Percentiles rank a stretch among this genome's conserved stretches.
These are phyloP conservation scores for Enteromius trimaculatus DNA, from an alignment of 2,797 vertebrate species.

Conservation along the genomic window DNA sequence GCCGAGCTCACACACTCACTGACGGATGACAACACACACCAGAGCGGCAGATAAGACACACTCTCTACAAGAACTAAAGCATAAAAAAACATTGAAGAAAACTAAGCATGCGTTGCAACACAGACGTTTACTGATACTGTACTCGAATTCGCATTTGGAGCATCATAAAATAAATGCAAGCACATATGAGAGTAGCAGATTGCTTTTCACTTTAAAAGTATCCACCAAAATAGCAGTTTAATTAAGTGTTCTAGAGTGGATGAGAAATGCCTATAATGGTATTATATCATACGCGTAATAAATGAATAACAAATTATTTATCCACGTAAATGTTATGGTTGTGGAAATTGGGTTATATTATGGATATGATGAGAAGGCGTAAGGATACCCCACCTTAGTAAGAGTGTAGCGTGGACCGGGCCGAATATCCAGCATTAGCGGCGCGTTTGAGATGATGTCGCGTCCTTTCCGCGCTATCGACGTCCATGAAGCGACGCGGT, in stretches of 20 bases:
- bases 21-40: constrained; percentile 74
- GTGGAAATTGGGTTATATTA: neutral
- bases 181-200: neutral
- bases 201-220: constrained; percentile 32
- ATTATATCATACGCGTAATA: neutral
- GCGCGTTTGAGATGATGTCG: constrained; percentile 59
- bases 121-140: neutral
- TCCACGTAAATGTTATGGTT: neutral
- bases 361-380: neutral
- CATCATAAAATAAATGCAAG: neutral
- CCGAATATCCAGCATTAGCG: constrained; percentile 55
- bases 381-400: constrained; percentile 36
- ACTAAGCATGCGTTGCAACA: neutral
- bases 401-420: constrained; percentile 28
- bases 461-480: constrained; percentile 70
- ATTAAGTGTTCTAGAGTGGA: neutral
- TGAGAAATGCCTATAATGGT: neutral
- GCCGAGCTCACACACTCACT: constrained; percentile 73
- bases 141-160: neutral
- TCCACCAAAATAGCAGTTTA: constrained; percentile 13
- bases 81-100: constrained; percentile 42
- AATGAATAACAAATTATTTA: neutral
- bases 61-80: constrained; percentile 61
- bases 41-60: constrained; percentile 66
- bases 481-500: constrained; percentile 78